A percentile compares a stretch with the other conserved stretches of the same genome.
Evolutionary conservation across 2,888 invertebrate genomes (phyloP).

Genomic region (Caenorhabditis afra): DNA sequence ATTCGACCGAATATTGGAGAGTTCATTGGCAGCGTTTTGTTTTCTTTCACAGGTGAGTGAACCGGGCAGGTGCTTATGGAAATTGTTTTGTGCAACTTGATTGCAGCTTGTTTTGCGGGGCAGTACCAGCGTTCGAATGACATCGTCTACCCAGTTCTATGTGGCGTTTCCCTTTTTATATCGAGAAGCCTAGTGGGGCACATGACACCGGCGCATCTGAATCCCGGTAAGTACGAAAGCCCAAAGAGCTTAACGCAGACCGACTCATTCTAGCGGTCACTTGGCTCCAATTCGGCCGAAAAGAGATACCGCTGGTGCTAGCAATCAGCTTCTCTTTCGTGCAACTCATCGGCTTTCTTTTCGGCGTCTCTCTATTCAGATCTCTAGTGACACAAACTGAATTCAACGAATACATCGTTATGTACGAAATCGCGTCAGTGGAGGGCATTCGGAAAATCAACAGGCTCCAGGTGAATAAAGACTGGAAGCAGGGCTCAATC

Average conservation of each 20-base stretch:
- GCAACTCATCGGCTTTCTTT: slow-evolving; percentile 48
- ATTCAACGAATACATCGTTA: slow-evolving; percentile 53
- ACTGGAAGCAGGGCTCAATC: no score
- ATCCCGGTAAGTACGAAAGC: slow-evolving; percentile 35
- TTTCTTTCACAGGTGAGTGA: slow-evolving; percentile 46
- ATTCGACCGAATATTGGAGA: slow-evolving; percentile 56
- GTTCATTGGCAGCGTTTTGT: slow-evolving; percentile 37
- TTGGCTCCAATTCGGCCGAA: slow-evolving; percentile 28
- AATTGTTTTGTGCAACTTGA: no score
- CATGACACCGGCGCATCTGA: slow-evolving; percentile 44
- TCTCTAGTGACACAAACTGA: slow-evolving; percentile 40
- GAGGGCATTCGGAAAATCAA: slow-evolving; percentile 39
- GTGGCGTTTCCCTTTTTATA: slow-evolving; percentile 38
- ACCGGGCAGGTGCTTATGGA: not conserved
- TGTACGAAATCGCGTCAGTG: slow-evolving; percentile 45
- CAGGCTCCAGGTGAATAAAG: slow-evolving; percentile 42
- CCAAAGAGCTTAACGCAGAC: no score
- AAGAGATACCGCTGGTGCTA: slow-evolving; percentile 25
- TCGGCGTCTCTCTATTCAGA: slow-evolving; percentile 49
- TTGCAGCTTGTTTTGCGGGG: slow-evolving; percentile 54
- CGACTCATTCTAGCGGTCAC: no score
- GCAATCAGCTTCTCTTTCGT: slow-evolving; percentile 33
- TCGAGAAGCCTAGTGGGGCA: slow-evolving; percentile 27
- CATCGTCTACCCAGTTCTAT: slow-evolving; percentile 34
- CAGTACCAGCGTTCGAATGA: slow-evolving; percentile 43